Evolutionary conservation across 2,797 vertebrate genomes (phyloP), one percentile per base, ranked within the genome.

Genomic region (Mastacembelus armatus): DNA sequence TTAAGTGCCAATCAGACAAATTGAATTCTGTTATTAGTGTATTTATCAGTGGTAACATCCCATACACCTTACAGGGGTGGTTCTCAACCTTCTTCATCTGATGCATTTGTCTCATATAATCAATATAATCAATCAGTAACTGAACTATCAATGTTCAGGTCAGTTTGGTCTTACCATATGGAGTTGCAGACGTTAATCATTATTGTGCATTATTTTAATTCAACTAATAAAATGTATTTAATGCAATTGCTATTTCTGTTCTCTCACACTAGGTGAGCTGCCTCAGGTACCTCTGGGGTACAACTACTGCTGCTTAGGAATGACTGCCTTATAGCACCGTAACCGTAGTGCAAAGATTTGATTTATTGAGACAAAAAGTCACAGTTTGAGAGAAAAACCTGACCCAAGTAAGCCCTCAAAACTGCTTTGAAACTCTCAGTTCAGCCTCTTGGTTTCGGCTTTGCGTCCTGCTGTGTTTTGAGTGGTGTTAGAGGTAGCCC

Each of bases 331-430:
- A 10, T 16, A 54, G 27, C 42, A 3, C 43, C 27, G 35, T n/a
- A 21, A 61, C 45, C 43, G 54, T 21, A n/a, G 26, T 43, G 4
- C 58, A 48, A 62, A 24, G n/a, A 58, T 73, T 76, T 75, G 29
- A 79, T 84, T 75, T 74, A 55, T 42, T 62, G 55, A 70, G 30
- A 21, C 26, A 58, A 55, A 70, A 71, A 36, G 42, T 67, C 36
- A 52, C 16, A 33, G 21, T 66, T 51, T 61, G 7, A 26, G 26
- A 52, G 32, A 71, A 60, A 71, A 59, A 30, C 40, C 18, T 70
- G 39, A 80, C 57, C 60, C 39, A 27, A 54, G 21, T 40, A 61
- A 45, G 68, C 32, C 30, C n/a, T 56, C 15, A 30, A 19, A 59
- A 68, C 52, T 66, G 57, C 62, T 71, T 48, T 44, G 24, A 77